These are phyloP conservation scores for Drosophila borealis DNA, from an alignment of 2,888 invertebrate species.

Conservation along the genomic window DNA sequence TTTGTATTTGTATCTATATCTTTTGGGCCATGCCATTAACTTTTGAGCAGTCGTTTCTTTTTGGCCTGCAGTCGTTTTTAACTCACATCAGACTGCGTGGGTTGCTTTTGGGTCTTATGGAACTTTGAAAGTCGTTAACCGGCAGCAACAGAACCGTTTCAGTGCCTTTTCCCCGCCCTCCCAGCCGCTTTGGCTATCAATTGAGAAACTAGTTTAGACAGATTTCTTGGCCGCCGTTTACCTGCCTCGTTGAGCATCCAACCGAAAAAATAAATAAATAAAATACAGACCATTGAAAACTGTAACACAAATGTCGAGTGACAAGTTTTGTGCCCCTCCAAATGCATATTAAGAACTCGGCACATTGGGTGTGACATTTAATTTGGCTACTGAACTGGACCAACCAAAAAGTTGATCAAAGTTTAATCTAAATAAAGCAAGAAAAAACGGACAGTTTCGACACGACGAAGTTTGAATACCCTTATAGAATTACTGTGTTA, in stretches of 20 bases:
- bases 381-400: conserved; percentile 59
- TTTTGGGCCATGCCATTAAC: conserved; percentile 71
- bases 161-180: not conserved
- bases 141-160: conserved; percentile 43
- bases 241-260: conserved; percentile 60
- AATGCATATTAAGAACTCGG: conserved; percentile 65
- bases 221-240: conserved; percentile 54
- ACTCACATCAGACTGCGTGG: conserved; percentile 53
- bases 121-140: conserved; percentile 78
- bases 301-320: conserved; percentile 67
- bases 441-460: too few relatives aligned
- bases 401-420: conserved; percentile 10
- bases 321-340: conserved; percentile 60
- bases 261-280: conserved; percentile 12
- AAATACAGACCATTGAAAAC: conserved; percentile 31
- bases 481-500: too few relatives aligned
- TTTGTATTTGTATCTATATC: conserved; percentile 36
- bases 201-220: conserved; percentile 73
- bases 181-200: conserved; percentile 51
- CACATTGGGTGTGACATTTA: conserved; percentile 62
- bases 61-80: conserved; percentile 49
- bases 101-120: conserved; percentile 54
- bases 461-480: too few relatives aligned
- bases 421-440: not conserved
- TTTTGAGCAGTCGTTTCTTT: conserved; percentile 52